phyloP scores from a whole-genome alignment of 2,113 vertebrate species.

The Sinocyclocheilus anophthalmus region DNA sequence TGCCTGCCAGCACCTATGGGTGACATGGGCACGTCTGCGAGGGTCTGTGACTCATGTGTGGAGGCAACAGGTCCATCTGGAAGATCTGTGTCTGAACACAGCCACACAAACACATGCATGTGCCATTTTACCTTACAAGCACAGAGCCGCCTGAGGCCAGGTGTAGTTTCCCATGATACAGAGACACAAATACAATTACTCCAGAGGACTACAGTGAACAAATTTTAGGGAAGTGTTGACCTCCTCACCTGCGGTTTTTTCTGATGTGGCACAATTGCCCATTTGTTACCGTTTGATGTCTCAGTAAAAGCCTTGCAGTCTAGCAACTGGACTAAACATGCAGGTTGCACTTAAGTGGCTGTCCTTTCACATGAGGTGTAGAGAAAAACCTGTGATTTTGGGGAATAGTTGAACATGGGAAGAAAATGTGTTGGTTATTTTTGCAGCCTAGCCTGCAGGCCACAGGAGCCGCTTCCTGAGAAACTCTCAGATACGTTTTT shows the following conservation, averaged over 20 bases:
- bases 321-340: not conserved
- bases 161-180: constrained; percentile 23
- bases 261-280: constrained; percentile 28
- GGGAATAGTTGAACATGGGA: constrained; percentile 14
- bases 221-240: constrained; percentile 51
- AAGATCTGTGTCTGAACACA: constrained; percentile 55
- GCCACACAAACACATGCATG: constrained; percentile 30
- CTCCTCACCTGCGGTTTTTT: constrained; percentile 46
- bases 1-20: constrained; percentile 71
- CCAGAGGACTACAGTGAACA: constrained; percentile 31
- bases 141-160: constrained; percentile 47
- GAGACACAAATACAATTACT: constrained; percentile 8
- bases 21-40: constrained; percentile 62
- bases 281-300: constrained; percentile 25
- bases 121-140: not conserved
- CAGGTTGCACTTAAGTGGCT: not conserved
- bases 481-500: not conserved
- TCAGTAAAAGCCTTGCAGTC: constrained; percentile 42
- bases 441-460: not conserved
- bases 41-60: constrained; percentile 67
- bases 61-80: constrained; percentile 69
- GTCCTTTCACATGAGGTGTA: not conserved
- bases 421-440: constrained; percentile 1
- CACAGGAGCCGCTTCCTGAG: constrained; percentile 16
- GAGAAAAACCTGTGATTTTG: not conserved